Evolutionary conservation across 2,113 vertebrate genomes (phyloP), one percentile per base, ranked within the genome.

Genomic region (Petrocephalus zakoni): DNA sequence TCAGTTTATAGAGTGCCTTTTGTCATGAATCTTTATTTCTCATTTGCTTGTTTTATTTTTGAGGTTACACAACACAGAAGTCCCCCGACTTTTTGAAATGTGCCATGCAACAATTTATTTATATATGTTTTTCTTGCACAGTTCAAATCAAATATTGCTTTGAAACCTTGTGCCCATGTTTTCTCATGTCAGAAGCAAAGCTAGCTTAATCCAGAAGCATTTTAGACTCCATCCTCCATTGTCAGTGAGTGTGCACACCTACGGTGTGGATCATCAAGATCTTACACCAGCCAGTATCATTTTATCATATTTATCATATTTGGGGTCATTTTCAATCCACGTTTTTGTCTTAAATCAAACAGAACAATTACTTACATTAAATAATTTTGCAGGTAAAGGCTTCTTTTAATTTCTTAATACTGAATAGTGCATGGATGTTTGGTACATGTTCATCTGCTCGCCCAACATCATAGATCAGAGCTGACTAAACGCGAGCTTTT

Each of bases 1-100:
- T 83, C 17, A 21, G 81, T 83, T 83, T 78, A 78, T 78, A 78
- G 42, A 83, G 81, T 83, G 81, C 81, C 81, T 83, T 83, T 49
- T 46, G 81, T 83, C 46, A 83, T 83, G 10, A n/a, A 78, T 78
- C 2, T 55, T 37, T 75, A 5, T 78, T 78, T 42, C 42, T 78
- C 7, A 75, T 37, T 37, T 75, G 21, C 13, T 7, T 61, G 0
- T 75, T 42, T 78, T 29, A 37, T 78, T 78, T 42, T 53, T 53
- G 61, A 68, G 25, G 61, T 29, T 11, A 68, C 0, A 4, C 61
- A 29, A 29, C 61, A 29, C n/a, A 68, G 25, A 84, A 15, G 82
- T 52, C 46, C 49, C 82, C 21, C 6, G 22, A 85, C 22, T 85
- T 85, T 85, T 85, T 51, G 46, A 51, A 47, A 46, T 25, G 21